A percentile compares a stretch with the other conserved stretches of the same genome.
These are phyloP conservation scores for Oreochromis aureus DNA, from an alignment of 2,113 vertebrate genomes.

Conservation along the genomic window DNA sequence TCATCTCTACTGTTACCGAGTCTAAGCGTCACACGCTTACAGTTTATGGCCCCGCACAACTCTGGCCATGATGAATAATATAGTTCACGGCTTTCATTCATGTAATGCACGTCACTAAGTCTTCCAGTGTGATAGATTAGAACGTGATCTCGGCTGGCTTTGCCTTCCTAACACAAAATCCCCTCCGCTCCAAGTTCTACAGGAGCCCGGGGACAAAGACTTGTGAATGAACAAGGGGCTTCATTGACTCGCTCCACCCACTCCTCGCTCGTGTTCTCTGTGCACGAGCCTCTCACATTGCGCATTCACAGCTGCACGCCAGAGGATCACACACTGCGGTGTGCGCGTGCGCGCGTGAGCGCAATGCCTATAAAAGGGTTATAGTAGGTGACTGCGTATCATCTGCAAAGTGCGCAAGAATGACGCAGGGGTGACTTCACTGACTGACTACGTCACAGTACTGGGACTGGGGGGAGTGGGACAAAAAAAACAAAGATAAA, in stretches of 20 bases:
- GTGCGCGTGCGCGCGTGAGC: slow-evolving; percentile 16
- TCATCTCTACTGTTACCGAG: not conserved
- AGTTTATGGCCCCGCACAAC: not conserved
- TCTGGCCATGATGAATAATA: not conserved
- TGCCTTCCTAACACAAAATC: not conserved
- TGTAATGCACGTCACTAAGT: not conserved
- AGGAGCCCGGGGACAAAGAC: not conserved
- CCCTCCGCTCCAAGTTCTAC: not conserved
- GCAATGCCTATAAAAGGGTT: slow-evolving; percentile 69
- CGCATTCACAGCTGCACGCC: slow-evolving; percentile 14
- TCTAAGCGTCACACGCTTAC: not conserved
- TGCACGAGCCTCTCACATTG: slow-evolving; percentile 15
- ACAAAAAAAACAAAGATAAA: slow-evolving; percentile 35
- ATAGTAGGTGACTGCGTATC: slow-evolving; percentile 70
- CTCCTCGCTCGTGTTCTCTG: slow-evolving; percentile 7
- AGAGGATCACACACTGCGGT: slow-evolving; percentile 52
- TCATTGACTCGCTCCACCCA: slow-evolving; percentile 46
- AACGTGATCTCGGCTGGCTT: not conserved
- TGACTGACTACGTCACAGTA: slow-evolving; percentile 63
- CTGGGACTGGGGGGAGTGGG: not conserved
- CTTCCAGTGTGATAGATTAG: not conserved
- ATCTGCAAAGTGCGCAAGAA: slow-evolving; percentile 76
- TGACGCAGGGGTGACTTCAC: slow-evolving; percentile 74
- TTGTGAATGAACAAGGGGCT: slow-evolving; percentile 56
- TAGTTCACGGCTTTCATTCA: not conserved